A percentile compares a stretch with the other conserved stretches of the same genome.
Conservation (phyloP, 2,888 invertebrate genomes). For the Catocala nupta region DNA sequence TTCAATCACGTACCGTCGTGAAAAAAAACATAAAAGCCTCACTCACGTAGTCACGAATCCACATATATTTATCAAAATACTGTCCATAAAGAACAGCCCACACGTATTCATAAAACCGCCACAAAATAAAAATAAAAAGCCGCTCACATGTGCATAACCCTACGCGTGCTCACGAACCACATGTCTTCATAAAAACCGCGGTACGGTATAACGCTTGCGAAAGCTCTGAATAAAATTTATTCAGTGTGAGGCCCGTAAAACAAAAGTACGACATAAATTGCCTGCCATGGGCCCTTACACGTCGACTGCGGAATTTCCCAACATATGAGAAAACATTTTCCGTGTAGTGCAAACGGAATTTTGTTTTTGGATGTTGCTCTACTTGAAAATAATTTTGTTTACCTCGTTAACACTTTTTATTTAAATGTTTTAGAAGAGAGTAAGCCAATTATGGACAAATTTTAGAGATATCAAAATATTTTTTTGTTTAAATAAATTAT, state of each 20-base stretch:
- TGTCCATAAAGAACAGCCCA: slow-evolving; percentile 9
- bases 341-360: slow-evolving; percentile 60
- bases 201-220: slow-evolving; percentile 60
- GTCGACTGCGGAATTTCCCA: slow-evolving; percentile 80
- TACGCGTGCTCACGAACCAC: slow-evolving; percentile 49
- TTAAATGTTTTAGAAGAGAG: too few relatives aligned
- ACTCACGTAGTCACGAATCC: too few relatives aligned
- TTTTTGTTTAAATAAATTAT: too few relatives aligned
- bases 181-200: slow-evolving; percentile 51
- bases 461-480: too few relatives aligned
- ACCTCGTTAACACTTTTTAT: background rate
- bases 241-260: slow-evolving; percentile 76
- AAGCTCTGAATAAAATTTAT: slow-evolving; percentile 72
- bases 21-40: too few relatives aligned
- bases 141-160: slow-evolving; percentile 43
- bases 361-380: slow-evolving; percentile 64
- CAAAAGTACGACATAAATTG: slow-evolving; percentile 82
- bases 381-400: slow-evolving; percentile 46
- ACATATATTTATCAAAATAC: too few relatives aligned
- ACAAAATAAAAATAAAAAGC: slow-evolving; percentile 38
- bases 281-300: slow-evolving; percentile 71
- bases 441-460: too few relatives aligned
- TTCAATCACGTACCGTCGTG: too few relatives aligned
- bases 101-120: slow-evolving; percentile 7
- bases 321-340: slow-evolving; percentile 85